phyloP scores from a whole-genome alignment of 2,113 vertebrate genomes.

The Colistium nudipinnis region DNA sequence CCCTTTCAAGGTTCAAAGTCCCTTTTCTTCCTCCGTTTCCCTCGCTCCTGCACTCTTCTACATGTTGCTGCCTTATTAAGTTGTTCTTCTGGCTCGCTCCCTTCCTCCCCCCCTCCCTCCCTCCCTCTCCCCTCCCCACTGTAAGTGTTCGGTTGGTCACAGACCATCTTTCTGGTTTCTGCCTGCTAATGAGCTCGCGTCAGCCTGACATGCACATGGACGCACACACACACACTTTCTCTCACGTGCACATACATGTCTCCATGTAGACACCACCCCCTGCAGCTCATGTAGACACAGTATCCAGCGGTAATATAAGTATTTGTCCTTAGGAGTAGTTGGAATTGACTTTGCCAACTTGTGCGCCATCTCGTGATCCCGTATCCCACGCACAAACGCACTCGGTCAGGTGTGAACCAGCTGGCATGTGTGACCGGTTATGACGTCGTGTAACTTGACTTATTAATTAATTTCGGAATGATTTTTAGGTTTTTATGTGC shows the following conservation, averaged over 20 bases:
- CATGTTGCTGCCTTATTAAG: conserved; percentile 74
- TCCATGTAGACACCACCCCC: conserved; percentile 7
- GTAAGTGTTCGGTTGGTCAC: conserved; percentile 48
- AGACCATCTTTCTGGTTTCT: conserved; percentile 61
- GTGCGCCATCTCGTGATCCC: background rate
- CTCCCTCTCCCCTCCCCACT: conserved; percentile 13
- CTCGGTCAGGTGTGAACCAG: conserved; percentile 7
- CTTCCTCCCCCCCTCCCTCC: conserved; percentile 1
- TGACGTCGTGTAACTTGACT: conserved; percentile 8
- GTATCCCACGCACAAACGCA: background rate
- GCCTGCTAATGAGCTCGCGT: conserved; percentile 60
- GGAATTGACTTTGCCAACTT: background rate
- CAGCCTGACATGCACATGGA: background rate
- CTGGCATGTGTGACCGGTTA: conserved; percentile 22
- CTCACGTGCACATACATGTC: background rate
- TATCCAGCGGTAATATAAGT: conserved; percentile 6
- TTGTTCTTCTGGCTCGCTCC: conserved; percentile 36
- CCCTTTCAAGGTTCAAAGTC: conserved; percentile 78
- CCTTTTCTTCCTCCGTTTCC: conserved; percentile 58
- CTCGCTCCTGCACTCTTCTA: conserved; percentile 61
- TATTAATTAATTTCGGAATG: conserved; percentile 14
- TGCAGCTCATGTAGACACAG: background rate
- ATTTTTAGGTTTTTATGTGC: background rate
- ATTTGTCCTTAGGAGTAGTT: conserved; percentile 14
- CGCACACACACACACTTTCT: background rate